These are phyloP conservation scores for Orthonychiurus folsomi DNA, from an alignment of 2,888 invertebrate species.

Conservation along the genomic window DNA sequence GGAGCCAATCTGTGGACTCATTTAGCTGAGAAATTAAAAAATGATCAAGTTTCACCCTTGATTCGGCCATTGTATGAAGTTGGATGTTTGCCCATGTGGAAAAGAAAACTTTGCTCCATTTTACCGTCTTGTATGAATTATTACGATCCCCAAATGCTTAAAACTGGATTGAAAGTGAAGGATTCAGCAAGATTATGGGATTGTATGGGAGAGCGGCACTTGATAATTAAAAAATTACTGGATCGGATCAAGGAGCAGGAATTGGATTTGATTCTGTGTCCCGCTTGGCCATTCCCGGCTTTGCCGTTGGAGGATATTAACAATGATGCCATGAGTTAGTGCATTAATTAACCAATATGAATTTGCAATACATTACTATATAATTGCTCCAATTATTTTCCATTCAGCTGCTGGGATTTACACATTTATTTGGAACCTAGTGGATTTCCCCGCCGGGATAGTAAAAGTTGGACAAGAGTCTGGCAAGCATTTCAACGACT, in stretches of 20 bases:
- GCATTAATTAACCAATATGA: neutral
- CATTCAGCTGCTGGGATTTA: constrained; percentile 31
- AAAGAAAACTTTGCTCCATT: neutral
- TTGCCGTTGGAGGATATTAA: constrained; percentile 17
- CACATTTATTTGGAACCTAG: constrained; percentile 34
- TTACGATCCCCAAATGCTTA: neutral
- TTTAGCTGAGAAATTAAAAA: constrained; percentile 8
- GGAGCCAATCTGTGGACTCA: constrained; percentile 25
- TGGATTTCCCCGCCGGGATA: constrained; percentile 33
- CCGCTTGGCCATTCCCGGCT: constrained; percentile 42
- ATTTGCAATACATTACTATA: neutral
- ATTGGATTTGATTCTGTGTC: constrained; percentile 44
- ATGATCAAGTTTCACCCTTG: neutral
- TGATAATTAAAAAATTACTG: constrained; percentile 18
- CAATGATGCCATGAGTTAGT: neutral
- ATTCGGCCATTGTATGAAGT: neutral
- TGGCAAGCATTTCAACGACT: constrained; percentile 17
- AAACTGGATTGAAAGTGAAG: neutral
- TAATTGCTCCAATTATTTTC: too few species aligned
- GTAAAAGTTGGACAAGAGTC: constrained; percentile 31
- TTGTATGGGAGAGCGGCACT: constrained; percentile 27
- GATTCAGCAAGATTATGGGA: constrained; percentile 18
- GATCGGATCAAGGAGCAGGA: constrained; percentile 22
- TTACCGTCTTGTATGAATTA: neutral
- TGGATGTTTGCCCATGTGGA: neutral